Evolutionary conservation across 35 echinoderm and acorn worm species (phyloP).

Genomic region (Heliocidaris erythrogramma): DNA sequence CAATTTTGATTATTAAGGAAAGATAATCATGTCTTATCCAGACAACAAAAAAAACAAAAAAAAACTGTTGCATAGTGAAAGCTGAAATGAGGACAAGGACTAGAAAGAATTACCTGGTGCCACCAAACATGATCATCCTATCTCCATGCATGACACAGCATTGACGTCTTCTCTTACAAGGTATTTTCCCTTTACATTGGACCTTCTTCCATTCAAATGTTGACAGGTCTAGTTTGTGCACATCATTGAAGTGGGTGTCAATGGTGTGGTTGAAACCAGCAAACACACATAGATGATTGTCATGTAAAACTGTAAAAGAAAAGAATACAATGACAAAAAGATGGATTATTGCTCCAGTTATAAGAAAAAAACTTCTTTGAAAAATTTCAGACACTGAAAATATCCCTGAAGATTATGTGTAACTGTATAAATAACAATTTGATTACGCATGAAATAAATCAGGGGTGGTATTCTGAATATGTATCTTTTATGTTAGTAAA

Average conservation of each 20-base stretch:
- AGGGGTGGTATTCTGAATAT: too few relatives aligned
- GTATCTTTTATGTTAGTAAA: too few relatives aligned
- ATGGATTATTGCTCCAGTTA: neutral
- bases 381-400: neutral
- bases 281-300: conserved; percentile 78
- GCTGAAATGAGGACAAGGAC: neutral
- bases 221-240: conserved; percentile 82
- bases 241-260: conserved; percentile 83
- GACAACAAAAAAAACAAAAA: too few relatives aligned
- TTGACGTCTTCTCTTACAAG: conserved; percentile 75
- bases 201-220: conserved; percentile 85
- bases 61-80: neutral
- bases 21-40: neutral
- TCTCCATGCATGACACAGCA: conserved; percentile 81
- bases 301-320: conserved; percentile 66
- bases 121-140: conserved; percentile 89
- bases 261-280: conserved; percentile 90
- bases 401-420: too few relatives aligned
- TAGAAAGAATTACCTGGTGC: conserved; percentile 77
- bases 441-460: too few relatives aligned
- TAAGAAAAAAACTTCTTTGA: neutral
- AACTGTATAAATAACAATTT: too few relatives aligned
- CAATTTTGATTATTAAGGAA: too few relatives aligned
- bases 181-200: conserved; percentile 55
- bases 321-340: neutral